Base-by-base conservation (phyloP, 2,113 vertebrate genomes). In the Anser cygnoides region DNA sequence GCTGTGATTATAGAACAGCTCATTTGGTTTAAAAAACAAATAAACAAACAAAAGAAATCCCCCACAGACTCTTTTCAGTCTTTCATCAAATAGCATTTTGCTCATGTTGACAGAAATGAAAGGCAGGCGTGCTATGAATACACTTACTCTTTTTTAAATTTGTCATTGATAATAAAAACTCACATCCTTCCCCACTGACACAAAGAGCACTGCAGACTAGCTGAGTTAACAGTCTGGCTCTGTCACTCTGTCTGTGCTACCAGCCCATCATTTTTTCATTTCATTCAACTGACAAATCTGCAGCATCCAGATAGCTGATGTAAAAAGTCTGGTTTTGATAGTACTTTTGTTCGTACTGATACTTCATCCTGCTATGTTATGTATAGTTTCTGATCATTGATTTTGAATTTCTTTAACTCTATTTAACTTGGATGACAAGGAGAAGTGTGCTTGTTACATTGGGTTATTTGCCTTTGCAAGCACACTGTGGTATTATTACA, bases 391-490 rank as follows among this genome's bases (percentile, higher is more conserved):
- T 72, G 33, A 6, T 39, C 4, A 14, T 6, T 39, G 18, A 15
- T 31, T 92, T 88, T 57, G 65, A 25, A n/a, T 92, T 80, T 62
- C 28, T n/a, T 77, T 15, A 25, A 0, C 76, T 80, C 15, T 68
- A 17, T 46, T 46, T 52, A 52, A 68, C 20, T n/a, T 22, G 33
- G 3, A 3, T 0, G 3, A 25, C 44, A 39, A 83, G 37, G 50
- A 55, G 31, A 43, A 0, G 0, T 26, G 31, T 8, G 3, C 6
- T 83, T 2, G 0, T 25, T 35, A n/a, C 4, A 2, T 1, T 59
- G 72, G 28, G 68, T 2, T 46, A 8, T 43, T 28, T 63, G 23
- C 21, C 12, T 86, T 44, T 44, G 52, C 15, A 14, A 52, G 52
- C 37, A 10, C 19, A 9, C 18, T 7, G 7, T 49, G 46, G 46